Evolutionary conservation across 2,797 vertebrate species (phyloP).

Genomic region (Mionectes olivaceus): DNA sequence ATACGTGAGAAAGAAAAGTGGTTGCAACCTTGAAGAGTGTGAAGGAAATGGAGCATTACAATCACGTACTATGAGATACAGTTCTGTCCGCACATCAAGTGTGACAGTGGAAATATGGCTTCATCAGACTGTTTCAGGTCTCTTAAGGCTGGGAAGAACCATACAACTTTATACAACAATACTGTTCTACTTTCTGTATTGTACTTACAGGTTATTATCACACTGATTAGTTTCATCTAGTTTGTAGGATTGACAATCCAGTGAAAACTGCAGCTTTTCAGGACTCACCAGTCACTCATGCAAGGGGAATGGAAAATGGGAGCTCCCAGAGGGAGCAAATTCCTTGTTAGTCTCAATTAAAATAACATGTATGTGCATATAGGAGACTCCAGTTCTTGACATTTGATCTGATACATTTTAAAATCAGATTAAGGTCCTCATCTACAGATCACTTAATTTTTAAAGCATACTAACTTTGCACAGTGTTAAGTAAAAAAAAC

Average conservation of each 20-base stretch:
- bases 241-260: not conserved
- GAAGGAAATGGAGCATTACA: not conserved
- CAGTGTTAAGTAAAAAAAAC: not conserved
- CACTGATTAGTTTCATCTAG: not conserved
- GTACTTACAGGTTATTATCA: not conserved
- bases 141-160: not conserved
- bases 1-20: not conserved
- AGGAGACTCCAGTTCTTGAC: not conserved
- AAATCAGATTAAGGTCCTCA: not conserved
- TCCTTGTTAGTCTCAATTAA: not conserved
- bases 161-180: not conserved
- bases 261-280: not conserved
- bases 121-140: not conserved
- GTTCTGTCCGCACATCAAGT: not conserved
- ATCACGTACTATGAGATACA: not conserved
- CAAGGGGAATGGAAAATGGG: not conserved
- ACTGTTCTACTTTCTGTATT: not conserved
- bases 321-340: not conserved
- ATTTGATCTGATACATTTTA: not conserved
- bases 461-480: not conserved
- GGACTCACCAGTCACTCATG: not conserved
- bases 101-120: not conserved
- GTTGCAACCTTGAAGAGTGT: not conserved
- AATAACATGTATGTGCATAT: fast-evolving
- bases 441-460: not conserved